A percentile compares a stretch with the other conserved stretches of the same genome.
phyloP scores from a whole-genome alignment of 2,888 invertebrate species.

The Poecilus cupreus region DNA sequence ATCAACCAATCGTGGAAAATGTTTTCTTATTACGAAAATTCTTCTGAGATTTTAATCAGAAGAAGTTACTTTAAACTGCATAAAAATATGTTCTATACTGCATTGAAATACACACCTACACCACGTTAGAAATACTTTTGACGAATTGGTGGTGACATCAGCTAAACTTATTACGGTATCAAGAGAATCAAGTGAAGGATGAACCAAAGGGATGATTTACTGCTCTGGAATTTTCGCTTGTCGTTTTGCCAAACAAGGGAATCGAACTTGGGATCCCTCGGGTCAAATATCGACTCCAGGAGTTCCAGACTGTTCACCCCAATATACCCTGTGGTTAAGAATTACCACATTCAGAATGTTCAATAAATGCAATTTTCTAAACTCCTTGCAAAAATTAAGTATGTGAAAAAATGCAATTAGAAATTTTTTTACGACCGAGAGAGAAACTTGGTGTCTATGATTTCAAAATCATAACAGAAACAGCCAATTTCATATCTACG shows the following conservation, averaged over 20 bases:
- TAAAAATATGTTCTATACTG: too few species aligned
- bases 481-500: too few species aligned
- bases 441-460: too few species aligned
- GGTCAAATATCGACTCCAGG: constrained; percentile 8
- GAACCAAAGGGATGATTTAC: constrained; percentile 17
- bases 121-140: not conserved
- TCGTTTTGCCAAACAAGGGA: constrained; percentile 37
- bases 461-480: too few species aligned
- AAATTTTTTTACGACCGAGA: too few species aligned
- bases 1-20: not conserved
- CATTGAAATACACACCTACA: too few species aligned
- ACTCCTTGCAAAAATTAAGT: too few species aligned
- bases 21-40: not conserved
- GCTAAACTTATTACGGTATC: constrained; percentile 24
- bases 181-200: constrained; percentile 4
- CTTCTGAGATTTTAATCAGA: not conserved
- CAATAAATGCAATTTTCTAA: too few species aligned
- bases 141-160: too few species aligned
- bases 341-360: too few species aligned
- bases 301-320: not conserved
- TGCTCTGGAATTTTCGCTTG: constrained; percentile 7
- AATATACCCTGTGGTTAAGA: too few species aligned
- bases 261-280: constrained; percentile 8
- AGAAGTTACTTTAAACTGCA: not conserved
- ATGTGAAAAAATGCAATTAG: too few species aligned